A percentile compares a stretch with the other conserved stretches of the same genome.
These are phyloP conservation scores for Phoxinus phoxinus DNA, from an alignment of 2,113 vertebrate species.

Conservation along the genomic window DNA sequence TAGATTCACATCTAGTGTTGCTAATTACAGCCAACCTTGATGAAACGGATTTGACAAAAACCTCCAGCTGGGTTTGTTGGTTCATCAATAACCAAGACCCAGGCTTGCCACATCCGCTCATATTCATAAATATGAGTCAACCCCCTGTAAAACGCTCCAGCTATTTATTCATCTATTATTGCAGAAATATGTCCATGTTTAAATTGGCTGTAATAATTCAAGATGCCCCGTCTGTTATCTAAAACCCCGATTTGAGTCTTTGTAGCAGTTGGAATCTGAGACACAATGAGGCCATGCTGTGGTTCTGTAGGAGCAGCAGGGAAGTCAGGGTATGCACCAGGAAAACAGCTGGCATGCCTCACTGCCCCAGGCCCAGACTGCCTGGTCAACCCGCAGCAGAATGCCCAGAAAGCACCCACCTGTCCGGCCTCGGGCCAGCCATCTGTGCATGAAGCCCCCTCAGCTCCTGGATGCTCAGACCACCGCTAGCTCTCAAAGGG, in stretches of 20 bases:
- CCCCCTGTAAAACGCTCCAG: not conserved
- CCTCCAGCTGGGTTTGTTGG: constrained; percentile 24
- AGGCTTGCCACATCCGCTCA: not conserved
- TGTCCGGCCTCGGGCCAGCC: constrained; percentile 54
- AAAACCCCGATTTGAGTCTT: constrained; percentile 39
- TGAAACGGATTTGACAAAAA: constrained; percentile 64
- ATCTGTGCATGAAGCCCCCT: constrained; percentile 52
- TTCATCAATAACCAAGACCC: constrained; percentile 38
- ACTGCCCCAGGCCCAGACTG: constrained; percentile 31
- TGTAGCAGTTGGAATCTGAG: constrained; percentile 23
- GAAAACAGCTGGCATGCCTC: constrained; percentile 57
- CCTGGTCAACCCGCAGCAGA: constrained; percentile 41
- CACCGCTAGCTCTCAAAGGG: constrained; percentile 51
- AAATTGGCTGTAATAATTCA: constrained; percentile 42
- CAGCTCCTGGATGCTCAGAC: constrained; percentile 46
- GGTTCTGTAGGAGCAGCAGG: constrained; percentile 45
- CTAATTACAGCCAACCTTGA: constrained; percentile 64
- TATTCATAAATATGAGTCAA: constrained; percentile 15
- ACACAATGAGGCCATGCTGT: constrained; percentile 48
- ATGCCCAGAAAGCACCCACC: constrained; percentile 56
- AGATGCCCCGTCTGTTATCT: constrained; percentile 38
- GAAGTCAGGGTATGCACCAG: constrained; percentile 35
- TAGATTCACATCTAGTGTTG: constrained; percentile 47
- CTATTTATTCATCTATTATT: constrained; percentile 1
- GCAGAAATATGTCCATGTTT: not conserved